Evolutionary conservation across 2,113 vertebrate genomes (phyloP).

Genomic region (Scortum barcoo): DNA sequence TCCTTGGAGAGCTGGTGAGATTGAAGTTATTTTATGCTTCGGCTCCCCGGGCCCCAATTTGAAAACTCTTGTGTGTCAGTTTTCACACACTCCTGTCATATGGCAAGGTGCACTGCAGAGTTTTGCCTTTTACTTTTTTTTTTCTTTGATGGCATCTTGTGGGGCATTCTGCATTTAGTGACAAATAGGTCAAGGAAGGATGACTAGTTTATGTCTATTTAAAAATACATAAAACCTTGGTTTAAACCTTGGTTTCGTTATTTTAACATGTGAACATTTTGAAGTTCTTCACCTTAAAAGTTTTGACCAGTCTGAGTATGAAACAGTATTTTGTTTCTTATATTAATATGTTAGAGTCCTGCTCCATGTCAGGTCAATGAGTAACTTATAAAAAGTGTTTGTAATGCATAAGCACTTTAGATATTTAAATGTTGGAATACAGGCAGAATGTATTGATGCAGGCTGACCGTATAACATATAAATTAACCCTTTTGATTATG

Average conservation of each 20-base stretch:
- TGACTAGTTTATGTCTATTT: conserved; percentile 53
- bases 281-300: neutral
- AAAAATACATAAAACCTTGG: conserved; percentile 23
- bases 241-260: conserved; percentile 13
- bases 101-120: conserved; percentile 79
- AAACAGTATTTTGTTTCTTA: neutral
- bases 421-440: neutral
- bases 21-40: conserved; percentile 99
- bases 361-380: neutral
- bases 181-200: conserved; percentile 80
- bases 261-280: neutral
- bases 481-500: too few species aligned
- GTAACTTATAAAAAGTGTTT: neutral
- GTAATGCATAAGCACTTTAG: fast-evolving
- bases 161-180: conserved; percentile 71
- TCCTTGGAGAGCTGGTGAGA: conserved; percentile 95
- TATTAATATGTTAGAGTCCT: neutral
- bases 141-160: conserved; percentile 74
- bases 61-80: conserved; percentile 98
- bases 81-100: conserved; percentile 98
- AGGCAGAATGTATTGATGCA: neutral
- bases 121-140: conserved; percentile 70
- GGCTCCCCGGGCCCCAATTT: conserved; percentile 98
- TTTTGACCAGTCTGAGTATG: neutral
- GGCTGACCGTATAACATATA: neutral